Percentiles rank a stretch among this genome's conserved stretches.
Conservation (phyloP, 2,797 vertebrate species). For the Tokudaia tokunoshimensis region DNA sequence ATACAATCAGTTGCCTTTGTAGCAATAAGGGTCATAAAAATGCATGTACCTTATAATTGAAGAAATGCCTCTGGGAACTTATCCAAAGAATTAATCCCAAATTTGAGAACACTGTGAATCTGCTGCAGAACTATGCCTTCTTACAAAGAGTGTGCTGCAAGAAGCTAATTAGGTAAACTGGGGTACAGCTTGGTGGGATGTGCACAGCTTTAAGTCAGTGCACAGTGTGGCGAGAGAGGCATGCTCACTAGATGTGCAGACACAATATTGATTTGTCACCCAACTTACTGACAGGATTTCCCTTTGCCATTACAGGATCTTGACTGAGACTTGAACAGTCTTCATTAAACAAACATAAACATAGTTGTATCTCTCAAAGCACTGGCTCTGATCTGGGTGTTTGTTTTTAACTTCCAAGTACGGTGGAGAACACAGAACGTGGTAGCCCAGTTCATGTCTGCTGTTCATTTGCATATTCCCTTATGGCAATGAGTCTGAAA, state of each 20-base stretch:
- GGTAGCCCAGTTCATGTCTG: not conserved
- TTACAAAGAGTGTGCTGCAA: not conserved
- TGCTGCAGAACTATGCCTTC: conserved; percentile 46
- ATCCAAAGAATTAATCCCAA: conserved; percentile 42
- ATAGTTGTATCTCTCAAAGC: not conserved
- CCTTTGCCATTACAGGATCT: not conserved
- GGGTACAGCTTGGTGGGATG: not conserved
- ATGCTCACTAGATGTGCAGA: not conserved
- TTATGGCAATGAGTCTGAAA: not conserved
- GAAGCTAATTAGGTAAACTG: not conserved
- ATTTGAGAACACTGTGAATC: not conserved
- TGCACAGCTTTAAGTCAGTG: not conserved
- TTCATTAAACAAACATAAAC: conserved; percentile 44
- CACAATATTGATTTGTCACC: not conserved
- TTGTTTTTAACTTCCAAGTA: not conserved
- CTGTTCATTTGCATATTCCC: not conserved
- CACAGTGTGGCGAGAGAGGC: not conserved
- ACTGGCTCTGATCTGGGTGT: not conserved
- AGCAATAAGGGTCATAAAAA: conserved; percentile 6
- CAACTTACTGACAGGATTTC: not conserved
- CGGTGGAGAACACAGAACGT: not conserved
- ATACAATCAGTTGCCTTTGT: not conserved
- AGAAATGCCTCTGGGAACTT: not conserved
- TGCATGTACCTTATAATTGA: not conserved
- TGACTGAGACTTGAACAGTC: not conserved